These are phyloP conservation scores for Lacerta bilineata DNA, from an alignment of 2,797 vertebrate genomes.

Conservation along the genomic window DNA sequence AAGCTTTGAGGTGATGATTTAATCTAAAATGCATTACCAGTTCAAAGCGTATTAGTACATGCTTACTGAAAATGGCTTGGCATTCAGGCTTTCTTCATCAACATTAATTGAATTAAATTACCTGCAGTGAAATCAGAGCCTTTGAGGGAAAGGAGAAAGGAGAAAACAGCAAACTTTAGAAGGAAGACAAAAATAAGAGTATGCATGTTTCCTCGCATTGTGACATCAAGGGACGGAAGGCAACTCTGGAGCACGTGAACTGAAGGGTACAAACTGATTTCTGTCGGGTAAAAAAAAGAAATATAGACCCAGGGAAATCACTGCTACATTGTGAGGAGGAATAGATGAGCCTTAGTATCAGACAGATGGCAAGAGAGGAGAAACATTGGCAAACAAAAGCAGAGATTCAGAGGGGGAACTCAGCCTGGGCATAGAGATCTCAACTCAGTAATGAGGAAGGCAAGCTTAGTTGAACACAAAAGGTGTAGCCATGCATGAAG, in stretches of 20 bases:
- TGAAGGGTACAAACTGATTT: not conserved
- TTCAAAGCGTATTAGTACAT: constrained; percentile 50
- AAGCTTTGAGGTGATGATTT: constrained; percentile 57
- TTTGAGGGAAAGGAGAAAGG: constrained; percentile 19
- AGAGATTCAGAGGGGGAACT: not conserved
- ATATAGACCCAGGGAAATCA: constrained; percentile 16
- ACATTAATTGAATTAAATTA: constrained; percentile 63
- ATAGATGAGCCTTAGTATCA: constrained; percentile 18
- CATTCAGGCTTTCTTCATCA: constrained; percentile 60
- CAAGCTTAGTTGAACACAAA: not conserved
- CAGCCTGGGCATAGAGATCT: not conserved
- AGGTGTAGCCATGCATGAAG: not conserved
- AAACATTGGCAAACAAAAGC: not conserved
- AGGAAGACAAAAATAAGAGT: not conserved
- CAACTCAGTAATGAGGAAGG: no score
- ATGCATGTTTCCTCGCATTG: not conserved
- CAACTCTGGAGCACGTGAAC: constrained; percentile 1
- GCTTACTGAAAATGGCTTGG: constrained; percentile 41
- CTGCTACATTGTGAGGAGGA: not conserved
- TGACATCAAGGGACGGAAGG: rapidly evolving
- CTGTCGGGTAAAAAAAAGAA: constrained; percentile 10
- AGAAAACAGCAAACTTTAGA: not conserved
- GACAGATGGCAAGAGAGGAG: constrained; percentile 24
- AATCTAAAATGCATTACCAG: constrained; percentile 55
- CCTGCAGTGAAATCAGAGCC: constrained; percentile 54